Conservation (phyloP, 2,797 vertebrate species). For the Hypotaenidia philippensis region DNA sequence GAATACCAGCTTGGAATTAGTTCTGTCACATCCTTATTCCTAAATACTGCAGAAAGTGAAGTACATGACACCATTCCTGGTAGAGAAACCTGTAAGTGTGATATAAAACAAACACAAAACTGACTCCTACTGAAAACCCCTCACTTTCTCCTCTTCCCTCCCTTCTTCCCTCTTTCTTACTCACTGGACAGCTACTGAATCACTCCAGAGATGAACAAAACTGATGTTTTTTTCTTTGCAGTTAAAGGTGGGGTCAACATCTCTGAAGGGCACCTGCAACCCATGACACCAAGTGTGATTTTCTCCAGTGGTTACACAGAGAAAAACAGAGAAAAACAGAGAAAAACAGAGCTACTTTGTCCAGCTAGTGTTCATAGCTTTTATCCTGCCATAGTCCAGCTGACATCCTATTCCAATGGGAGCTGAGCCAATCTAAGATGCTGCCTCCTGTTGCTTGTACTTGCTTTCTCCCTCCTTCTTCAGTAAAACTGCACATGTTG, state of each 20-base stretch:
- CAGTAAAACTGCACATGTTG: not conserved
- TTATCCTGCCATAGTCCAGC: not conserved
- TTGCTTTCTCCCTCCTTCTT: not conserved
- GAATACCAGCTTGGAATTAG: not conserved
- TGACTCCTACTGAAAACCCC: not conserved
- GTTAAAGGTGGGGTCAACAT: not conserved
- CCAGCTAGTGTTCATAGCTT: not conserved
- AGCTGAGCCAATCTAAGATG: not conserved
- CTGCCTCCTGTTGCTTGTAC: not conserved
- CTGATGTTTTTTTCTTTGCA: not conserved
- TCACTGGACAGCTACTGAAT: not conserved
- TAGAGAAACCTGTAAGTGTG: not conserved
- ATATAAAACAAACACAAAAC: not conserved
- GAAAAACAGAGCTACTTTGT: not conserved
- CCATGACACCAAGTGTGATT: not conserved
- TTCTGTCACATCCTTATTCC: not conserved
- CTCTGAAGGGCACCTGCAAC: not conserved
- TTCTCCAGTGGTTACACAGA: not conserved
- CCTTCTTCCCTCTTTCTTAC: not conserved
- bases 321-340: not conserved
- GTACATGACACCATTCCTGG: not conserved
- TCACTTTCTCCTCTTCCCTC: not conserved
- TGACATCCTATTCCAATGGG: not conserved
- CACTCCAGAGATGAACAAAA: not conserved
- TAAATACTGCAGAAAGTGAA: not conserved